Evolutionary conservation across 2,797 vertebrate genomes (phyloP).

Genomic region (Microctenopoma stevenorrisi): DNA sequence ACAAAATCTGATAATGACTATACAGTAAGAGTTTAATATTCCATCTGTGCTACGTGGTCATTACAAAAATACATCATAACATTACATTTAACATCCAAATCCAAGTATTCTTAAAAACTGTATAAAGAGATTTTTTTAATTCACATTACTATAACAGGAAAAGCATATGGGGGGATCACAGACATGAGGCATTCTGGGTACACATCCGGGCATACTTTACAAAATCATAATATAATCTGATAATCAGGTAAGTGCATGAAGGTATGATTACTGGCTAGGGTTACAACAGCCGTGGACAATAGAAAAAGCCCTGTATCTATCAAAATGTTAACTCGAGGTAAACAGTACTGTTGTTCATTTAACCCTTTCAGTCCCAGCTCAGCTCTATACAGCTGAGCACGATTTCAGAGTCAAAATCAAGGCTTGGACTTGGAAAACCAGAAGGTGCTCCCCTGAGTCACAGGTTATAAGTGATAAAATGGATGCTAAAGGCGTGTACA

Average conservation of each 20-base stretch:
- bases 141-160: conserved; percentile 46
- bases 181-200: conserved; percentile 67
- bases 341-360: conserved; percentile 38
- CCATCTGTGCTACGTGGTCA: conserved; percentile 46
- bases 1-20: conserved; percentile 10
- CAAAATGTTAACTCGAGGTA: conserved; percentile 48
- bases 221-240: conserved; percentile 51
- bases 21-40: conserved; percentile 60
- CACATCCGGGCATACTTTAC: conserved; percentile 42
- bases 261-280: conserved; percentile 30
- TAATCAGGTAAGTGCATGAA: conserved; percentile 51
- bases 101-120: conserved; percentile 57
- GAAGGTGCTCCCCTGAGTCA: conserved; percentile 44
- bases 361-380: conserved; percentile 26
- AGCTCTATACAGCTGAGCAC: conserved; percentile 14
- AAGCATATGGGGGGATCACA: conserved; percentile 52
- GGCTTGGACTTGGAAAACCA: conserved; percentile 31
- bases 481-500: conserved; percentile 19
- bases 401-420: conserved; percentile 36
- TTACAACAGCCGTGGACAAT: conserved; percentile 33
- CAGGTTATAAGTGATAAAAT: conserved; percentile 29
- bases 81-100: conserved; percentile 54
- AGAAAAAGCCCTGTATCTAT: conserved; percentile 59
- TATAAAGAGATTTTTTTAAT: conserved; percentile 63
- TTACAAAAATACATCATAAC: conserved; percentile 72